phyloP scores from a whole-genome alignment of 1,140 invertebrate genomes.

The Frieseomelitta varia region DNA sequence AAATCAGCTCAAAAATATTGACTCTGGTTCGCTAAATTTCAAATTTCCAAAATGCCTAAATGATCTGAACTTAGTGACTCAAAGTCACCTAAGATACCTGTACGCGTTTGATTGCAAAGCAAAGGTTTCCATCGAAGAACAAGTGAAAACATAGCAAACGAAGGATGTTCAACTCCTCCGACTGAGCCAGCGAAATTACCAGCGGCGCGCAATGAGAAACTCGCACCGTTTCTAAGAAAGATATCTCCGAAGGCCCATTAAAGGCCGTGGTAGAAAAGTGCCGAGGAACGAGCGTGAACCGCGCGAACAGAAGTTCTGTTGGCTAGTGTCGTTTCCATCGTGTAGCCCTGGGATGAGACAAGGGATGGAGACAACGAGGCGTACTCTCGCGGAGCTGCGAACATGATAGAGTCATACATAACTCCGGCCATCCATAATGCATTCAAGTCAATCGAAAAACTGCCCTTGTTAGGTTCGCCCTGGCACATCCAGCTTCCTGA shows the following conservation, averaged over 20 bases:
- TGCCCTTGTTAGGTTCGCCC: slow-evolving; percentile 74
- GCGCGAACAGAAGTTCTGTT: slow-evolving; percentile 27
- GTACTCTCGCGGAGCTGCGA: slow-evolving; percentile 15
- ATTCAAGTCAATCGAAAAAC: slow-evolving; percentile 75
- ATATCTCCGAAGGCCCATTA: slow-evolving; percentile 75
- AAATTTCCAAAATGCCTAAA: too few relatives aligned
- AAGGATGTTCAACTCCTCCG: too few relatives aligned
- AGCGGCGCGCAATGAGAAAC: slow-evolving; percentile 69
- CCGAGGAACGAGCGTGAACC: slow-evolving; percentile 8
- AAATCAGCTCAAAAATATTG: too few relatives aligned
- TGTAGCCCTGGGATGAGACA: neutral
- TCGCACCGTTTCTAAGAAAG: slow-evolving; percentile 74
- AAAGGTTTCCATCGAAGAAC: neutral
- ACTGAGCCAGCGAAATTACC: slow-evolving; percentile 42
- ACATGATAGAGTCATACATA: slow-evolving; percentile 80
- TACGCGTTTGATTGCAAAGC: neutral
- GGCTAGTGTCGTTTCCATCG: neutral
- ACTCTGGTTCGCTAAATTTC: too few relatives aligned
- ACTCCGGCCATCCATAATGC: slow-evolving; percentile 79
- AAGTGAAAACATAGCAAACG: neutral
- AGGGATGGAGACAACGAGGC: neutral
- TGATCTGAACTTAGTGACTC: too few relatives aligned
- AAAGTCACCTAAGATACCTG: too few relatives aligned
- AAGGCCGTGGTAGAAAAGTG: slow-evolving; percentile 51
- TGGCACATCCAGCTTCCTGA: slow-evolving; percentile 65